Conservation (phyloP, 2,797 vertebrate species). For the Macrochelys suwanniensis region DNA sequence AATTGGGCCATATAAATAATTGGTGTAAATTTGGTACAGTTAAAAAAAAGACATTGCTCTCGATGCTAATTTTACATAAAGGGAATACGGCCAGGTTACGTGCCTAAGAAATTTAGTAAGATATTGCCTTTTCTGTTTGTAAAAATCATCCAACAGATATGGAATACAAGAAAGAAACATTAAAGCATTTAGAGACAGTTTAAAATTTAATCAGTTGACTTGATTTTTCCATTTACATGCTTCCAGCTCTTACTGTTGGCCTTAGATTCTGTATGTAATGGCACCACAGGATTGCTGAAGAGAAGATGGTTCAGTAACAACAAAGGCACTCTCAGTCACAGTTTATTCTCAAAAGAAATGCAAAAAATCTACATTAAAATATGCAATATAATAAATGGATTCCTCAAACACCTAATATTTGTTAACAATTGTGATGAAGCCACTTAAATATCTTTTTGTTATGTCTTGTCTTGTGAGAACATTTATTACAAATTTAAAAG, state of each 20-base stretch:
- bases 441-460: neutral
- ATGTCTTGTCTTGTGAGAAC: neutral
- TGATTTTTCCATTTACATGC: constrained; percentile 70
- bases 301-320: constrained; percentile 56
- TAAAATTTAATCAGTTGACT: constrained; percentile 64
- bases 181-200: constrained; percentile 36
- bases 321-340: constrained; percentile 25
- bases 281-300: constrained; percentile 48
- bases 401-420: constrained; percentile 11
- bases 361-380: constrained; percentile 25
- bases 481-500: neutral
- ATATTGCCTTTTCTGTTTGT: constrained; percentile 29
- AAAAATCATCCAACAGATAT: constrained; percentile 43
- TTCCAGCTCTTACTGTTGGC: constrained; percentile 48
- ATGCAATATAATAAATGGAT: neutral
- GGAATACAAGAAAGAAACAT: constrained; percentile 52
- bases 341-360: constrained; percentile 54
- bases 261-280: constrained; percentile 55
- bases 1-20: neutral
- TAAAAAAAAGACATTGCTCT: neutral
- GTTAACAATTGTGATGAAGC: neutral
- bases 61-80: constrained; percentile 31
- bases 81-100: neutral
- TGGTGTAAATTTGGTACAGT: constrained; percentile 3
- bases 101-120: constrained; percentile 33